Evolutionary conservation across 2,113 vertebrate species (phyloP), one percentile per base, ranked within the genome.

Genomic region (Platysteira castanea): DNA sequence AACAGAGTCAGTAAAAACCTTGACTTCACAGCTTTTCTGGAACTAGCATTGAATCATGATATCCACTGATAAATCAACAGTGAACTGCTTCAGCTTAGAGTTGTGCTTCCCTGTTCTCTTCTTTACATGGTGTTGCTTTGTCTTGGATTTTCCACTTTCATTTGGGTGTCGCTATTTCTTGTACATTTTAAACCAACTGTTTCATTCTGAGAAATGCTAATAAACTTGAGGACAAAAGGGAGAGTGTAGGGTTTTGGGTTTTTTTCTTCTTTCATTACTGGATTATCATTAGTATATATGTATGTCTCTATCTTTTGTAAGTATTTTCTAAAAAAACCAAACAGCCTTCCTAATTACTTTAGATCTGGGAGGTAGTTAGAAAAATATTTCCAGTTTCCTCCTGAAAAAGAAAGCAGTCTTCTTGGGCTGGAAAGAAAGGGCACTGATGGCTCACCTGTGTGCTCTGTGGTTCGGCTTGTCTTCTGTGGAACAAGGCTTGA

Each of bases 191-290:
- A 91, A 42, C 6, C 39, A 61, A n/a, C 17, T 35, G 17, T 24
- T 75, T 61, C 5, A 4, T 50, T 73, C 28, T 52, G 24, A 64
- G 30, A 64, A 67, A 46, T 68, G 19, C 19, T 57, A 41, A 11
- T 47, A 67, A 86, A 39, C 21, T 56, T 53, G 31, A 69, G 49
- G 21, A 30, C 9, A 35, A 65, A 64, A 42, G 44, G 35, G 10
- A 7, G 37, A 56, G 11, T 33, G 11, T 6, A 33, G 20, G 4
- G 16, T 1, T 33, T 84, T 3, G 9, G 0, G 0, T 1, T 1
- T 49, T 60, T 47, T 52, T 39, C 6, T 47, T 54, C 2, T 56
- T 76, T 90, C 15, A 2, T 73, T 86, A 9, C 53, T 69, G 68
- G n/a, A 28, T 37, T 23, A 18, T 76, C 27, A 16, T 53, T 50